Base-by-base conservation (phyloP, 2,797 vertebrate species). In the Hapalemur alaotrensis region DNA sequence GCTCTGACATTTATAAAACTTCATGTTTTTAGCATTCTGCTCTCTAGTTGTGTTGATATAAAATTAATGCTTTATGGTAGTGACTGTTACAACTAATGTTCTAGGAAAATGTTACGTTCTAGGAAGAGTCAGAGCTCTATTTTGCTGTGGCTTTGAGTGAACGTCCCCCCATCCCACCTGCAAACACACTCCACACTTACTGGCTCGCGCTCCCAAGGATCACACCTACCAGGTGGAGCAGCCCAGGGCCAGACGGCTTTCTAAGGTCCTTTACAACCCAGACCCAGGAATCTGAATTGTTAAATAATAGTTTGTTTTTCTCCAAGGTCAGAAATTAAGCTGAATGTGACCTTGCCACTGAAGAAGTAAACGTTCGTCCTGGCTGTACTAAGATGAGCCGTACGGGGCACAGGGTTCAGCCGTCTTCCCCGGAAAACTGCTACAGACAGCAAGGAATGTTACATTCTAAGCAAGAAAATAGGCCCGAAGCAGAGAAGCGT, bases 61-160 rank as follows among this genome's bases (percentile, higher is more conserved):
- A 83, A 97, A 52, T 83, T 50, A 81, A 91, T 69, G 12, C 22
- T 95, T 73, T 73, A 57, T 91, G 86, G 23, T 91, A 38, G 18
- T 91, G 38, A 72, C 52, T 57, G n/a, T 43, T 89, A 67, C 57
- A 87, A 84, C 2, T 89, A 85, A 85, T 23, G 23, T 85, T 79
- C 18, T 89, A 90, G 79, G 30, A 80, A 79, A 88, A 59, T 30
- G 15, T 38, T 89, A 78, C 20, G 3, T 54, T 82, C 20, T 63
- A 69, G 89, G 89, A 79, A 86, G 23, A 85, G 57, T 75, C n/a
- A 79, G 11, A 6, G 25, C 7, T 75, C 1, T 79, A 23, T 78
- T 59, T 54, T 80, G 4, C n/a, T 13, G 2, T 93, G 10, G 35
- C 70, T 82, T 35, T 17, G 18, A 57, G 6, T 85, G 20, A 32